phyloP scores from a whole-genome alignment of 1,140 invertebrate genomes.

The Drosophila ambigua region DNA sequence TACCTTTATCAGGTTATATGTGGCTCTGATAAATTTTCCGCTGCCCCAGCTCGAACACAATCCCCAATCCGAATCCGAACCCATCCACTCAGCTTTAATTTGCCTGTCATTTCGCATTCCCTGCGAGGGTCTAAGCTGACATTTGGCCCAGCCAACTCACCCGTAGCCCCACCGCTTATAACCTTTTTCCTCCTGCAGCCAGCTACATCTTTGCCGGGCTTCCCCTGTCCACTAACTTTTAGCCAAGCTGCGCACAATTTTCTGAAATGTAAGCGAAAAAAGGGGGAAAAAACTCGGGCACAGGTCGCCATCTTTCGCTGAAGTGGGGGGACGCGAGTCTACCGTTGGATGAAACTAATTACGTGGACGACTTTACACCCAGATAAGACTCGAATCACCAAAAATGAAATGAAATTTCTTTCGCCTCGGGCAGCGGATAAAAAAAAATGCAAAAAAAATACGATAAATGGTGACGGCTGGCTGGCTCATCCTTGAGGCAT shows the following conservation, averaged over 20 bases:
- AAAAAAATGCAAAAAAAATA: neutral
- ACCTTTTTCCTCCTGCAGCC: neutral
- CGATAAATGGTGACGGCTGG: neutral
- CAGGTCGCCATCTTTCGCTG: constrained; percentile 41
- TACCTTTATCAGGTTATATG: constrained; percentile 42
- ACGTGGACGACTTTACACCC: constrained; percentile 71
- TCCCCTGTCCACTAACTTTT: constrained; percentile 22
- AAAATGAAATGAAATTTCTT: constrained; percentile 61
- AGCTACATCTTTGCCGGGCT: too few relatives aligned
- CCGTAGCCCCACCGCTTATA: neutral
- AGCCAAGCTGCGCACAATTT: constrained; percentile 64
- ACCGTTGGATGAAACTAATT: constrained; percentile 69
- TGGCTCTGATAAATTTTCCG: constrained; percentile 73
- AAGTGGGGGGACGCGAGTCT: neutral
- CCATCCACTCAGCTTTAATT: constrained; percentile 74
- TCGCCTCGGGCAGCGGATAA: neutral
- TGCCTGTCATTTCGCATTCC: constrained; percentile 72
- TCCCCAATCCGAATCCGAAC: constrained; percentile 47
- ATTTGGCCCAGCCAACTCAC: constrained; percentile 54
- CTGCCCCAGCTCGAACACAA: constrained; percentile 43
- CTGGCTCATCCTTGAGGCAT: too few relatives aligned
- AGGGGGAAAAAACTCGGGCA: constrained; percentile 20
- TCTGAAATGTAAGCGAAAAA: constrained; percentile 73
- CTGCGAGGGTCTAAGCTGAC: constrained; percentile 61
- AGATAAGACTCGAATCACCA: constrained; percentile 76